phyloP scores from a whole-genome alignment of 37 sponge, comb jelly and placozoan genomes.

The Mnemiopsis leidyi region DNA sequence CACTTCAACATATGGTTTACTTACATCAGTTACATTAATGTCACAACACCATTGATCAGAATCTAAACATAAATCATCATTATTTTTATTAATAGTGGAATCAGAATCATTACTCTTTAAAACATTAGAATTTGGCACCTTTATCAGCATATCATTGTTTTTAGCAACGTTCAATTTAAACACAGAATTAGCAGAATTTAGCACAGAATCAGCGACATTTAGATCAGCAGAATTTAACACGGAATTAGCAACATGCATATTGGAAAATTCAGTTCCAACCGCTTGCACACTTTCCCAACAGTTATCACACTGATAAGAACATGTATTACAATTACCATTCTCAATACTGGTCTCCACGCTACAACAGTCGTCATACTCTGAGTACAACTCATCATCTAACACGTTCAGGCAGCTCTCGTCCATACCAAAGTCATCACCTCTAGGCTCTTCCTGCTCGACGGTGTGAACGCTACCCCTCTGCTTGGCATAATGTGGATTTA shows the following conservation, averaged over 20 bases:
- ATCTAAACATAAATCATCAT: not conserved
- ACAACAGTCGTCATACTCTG: not conserved
- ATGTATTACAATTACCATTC: not conserved
- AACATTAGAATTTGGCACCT: not conserved
- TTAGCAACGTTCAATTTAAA: not conserved
- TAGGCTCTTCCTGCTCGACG: not conserved
- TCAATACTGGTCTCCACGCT: not conserved
- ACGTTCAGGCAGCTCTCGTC: not conserved
- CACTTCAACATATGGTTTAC: slow-evolving; percentile 34
- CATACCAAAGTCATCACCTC: not conserved
- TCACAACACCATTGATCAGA: not conserved
- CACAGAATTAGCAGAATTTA: not conserved
- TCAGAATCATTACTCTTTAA: not conserved
- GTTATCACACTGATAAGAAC: not conserved
- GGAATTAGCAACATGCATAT: not conserved
- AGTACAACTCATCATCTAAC: slow-evolving; percentile 17
- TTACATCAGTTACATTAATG: not conserved
- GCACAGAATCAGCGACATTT: not conserved
- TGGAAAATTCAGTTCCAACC: not conserved
- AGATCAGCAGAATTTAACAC: not conserved
- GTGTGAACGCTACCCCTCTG: not conserved
- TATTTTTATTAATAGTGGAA: not conserved
- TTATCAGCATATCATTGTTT: not conserved
- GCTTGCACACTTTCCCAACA: not conserved
- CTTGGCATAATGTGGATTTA: no score